Conservation (phyloP, 37 sponge, comb jelly and placozoan species). For the Spongilla lacustris region DNA sequence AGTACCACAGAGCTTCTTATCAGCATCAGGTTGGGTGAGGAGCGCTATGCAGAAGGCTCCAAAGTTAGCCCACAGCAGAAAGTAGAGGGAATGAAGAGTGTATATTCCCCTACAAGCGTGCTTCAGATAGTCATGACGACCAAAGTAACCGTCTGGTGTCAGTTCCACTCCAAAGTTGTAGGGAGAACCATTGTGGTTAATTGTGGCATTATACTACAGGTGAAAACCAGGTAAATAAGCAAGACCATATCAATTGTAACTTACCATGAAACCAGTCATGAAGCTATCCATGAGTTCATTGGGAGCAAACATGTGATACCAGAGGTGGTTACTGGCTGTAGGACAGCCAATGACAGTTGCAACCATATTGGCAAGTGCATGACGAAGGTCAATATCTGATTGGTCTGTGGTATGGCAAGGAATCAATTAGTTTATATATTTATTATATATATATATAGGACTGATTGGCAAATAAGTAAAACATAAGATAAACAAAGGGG, state of each 20-base stretch:
- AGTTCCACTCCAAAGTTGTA: constrained; percentile 89
- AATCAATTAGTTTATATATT: background rate
- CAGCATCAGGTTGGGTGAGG: constrained; percentile 70
- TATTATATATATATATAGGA: too few relatives aligned
- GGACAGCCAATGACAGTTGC: constrained; percentile 77
- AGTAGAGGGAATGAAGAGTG: constrained; percentile 89
- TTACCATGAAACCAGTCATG: constrained; percentile 89
- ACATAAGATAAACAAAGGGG: too few relatives aligned
- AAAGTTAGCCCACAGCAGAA: constrained; percentile 84
- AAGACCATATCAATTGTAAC: too few relatives aligned
- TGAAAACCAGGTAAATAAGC: too few relatives aligned
- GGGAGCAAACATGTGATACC: constrained; percentile 74
- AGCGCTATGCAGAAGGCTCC: constrained; percentile 80
- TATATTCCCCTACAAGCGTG: constrained; percentile 74
- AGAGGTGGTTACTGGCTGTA: constrained; percentile 75
- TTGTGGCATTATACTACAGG: constrained; percentile 11
- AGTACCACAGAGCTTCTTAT: constrained; percentile 55
- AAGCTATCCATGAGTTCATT: constrained; percentile 64
- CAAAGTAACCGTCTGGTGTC: constrained; percentile 84
- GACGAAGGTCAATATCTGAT: constrained; percentile 69
- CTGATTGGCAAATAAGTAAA: too few relatives aligned
- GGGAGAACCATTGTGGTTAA: constrained; percentile 53
- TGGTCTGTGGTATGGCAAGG: constrained; percentile 58
- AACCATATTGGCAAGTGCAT: constrained; percentile 77
- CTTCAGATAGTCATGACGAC: constrained; percentile 78